Base-by-base conservation (phyloP, 2,888 invertebrate species). In the Proisotoma minuta region DNA sequence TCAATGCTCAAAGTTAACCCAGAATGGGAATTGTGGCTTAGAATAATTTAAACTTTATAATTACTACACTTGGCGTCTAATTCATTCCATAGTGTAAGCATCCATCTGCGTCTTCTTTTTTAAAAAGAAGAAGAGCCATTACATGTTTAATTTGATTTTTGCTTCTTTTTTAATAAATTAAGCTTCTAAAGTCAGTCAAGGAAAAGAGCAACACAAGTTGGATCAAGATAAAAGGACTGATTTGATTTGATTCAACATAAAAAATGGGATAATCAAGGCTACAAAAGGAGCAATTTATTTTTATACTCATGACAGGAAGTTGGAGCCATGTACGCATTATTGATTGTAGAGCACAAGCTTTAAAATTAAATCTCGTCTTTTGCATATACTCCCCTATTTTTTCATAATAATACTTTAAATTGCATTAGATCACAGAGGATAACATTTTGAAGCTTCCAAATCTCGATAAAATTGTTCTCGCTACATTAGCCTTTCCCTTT, bases 401-500 rank as follows among this genome's bases (percentile, higher is more conserved):
- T 34, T 34, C 34, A 34, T 34, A 8, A 43, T 43, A 43, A 34
- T 20, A 3, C 18, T 49, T 49, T 49, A 52, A 52, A 52, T 52
- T 52, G 28, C 52, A 20, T 52, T 52, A 52, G 52, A 52, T 52
- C 52, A 20, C 27, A 27, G 52, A 10, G 40, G 10, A 53, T 24
- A 53, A 34, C 53, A 40, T 59, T 47, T 59, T 57, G 52, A 27
- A 53, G 53, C 53, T 53, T 23, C 27, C 26, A 53, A 59, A 59
- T 59, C 59, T 59, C 59, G 52, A 59, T 53, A 52, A 59, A 59
- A 59, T 53, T 59, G 59, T 59, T 59, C 52, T 52, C 52, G 52
- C 27, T 52, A 52, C 52, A 52, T 52, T 52, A 52, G 52, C 18
- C 52, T 28, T 43, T 27, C 47, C 40, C 39, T 54, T 39, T 26